Conservation (phyloP, 2,113 vertebrate species). For the Etheostoma spectabile region DNA sequence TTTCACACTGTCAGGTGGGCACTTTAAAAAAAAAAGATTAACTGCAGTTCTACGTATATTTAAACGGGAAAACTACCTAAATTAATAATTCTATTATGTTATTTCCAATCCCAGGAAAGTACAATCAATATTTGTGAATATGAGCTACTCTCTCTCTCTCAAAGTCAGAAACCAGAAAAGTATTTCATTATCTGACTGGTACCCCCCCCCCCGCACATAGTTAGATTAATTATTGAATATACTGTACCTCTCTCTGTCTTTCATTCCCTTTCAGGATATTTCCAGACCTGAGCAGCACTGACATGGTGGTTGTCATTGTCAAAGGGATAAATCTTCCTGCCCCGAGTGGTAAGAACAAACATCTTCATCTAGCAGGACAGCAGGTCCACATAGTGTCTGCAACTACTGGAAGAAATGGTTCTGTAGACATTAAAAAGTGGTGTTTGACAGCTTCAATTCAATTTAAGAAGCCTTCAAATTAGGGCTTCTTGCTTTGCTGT, state of each 20-base stretch:
- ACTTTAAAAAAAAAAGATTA: neutral
- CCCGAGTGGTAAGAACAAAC: slow-evolving; percentile 86
- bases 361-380: neutral
- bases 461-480: neutral
- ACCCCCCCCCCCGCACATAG: too few species aligned
- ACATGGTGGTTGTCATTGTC: slow-evolving; percentile 93
- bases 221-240: neutral
- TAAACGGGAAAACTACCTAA: too few species aligned
- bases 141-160: too few species aligned
- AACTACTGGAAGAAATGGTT: neutral
- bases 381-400: neutral
- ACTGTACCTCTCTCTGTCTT: neutral
- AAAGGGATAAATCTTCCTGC: slow-evolving; percentile 95
- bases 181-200: too few species aligned
- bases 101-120: too few species aligned
- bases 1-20: slow-evolving; percentile 92
- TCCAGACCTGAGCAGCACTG: slow-evolving; percentile 96
- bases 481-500: neutral
- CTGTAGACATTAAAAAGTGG: neutral
- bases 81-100: too few species aligned
- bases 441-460: neutral
- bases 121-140: too few species aligned
- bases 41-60: too few species aligned
- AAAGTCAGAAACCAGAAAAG: too few species aligned
- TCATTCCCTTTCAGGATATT: slow-evolving; percentile 87